Percentiles rank a stretch among this genome's conserved stretches.
These are phyloP conservation scores for Nixonia krombeini DNA, from an alignment of 1,140 invertebrate species.

Conservation along the genomic window DNA sequence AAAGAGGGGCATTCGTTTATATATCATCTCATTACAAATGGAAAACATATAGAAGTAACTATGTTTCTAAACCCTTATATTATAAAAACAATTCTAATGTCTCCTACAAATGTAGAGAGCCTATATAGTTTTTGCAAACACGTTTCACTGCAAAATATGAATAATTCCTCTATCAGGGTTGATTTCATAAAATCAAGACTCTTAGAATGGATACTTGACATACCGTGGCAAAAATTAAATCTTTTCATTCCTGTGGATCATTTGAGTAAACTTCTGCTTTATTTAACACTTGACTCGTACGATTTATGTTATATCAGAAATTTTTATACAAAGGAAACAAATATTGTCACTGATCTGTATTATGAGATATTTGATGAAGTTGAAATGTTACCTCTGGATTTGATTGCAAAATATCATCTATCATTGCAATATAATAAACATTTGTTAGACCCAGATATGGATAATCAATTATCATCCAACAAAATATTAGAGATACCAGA, in stretches of 20 bases:
- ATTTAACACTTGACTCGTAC: constrained; percentile 3
- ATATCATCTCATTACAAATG: background rate
- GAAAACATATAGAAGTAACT: background rate
- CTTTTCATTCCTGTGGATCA: constrained; percentile 30
- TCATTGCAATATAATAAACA: constrained; percentile 9
- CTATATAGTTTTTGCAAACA: constrained; percentile 23
- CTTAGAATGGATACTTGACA: constrained; percentile 7
- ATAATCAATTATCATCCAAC: constrained; percentile 13
- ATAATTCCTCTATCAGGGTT: background rate
- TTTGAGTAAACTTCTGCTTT: constrained; percentile 23
- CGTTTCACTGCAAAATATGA: constrained; percentile 4
- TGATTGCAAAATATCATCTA: constrained; percentile 12
- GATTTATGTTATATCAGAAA: background rate
- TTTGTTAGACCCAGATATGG: too few species aligned
- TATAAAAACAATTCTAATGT: constrained; percentile 1
- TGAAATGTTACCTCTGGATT: background rate
- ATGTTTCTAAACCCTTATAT: background rate
- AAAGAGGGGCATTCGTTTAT: background rate
- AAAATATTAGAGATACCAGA: background rate
- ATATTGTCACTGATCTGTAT: constrained; percentile 13
- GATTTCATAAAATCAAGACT: constrained; percentile 12
- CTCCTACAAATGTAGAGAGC: constrained; percentile 16
- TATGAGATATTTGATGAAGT: constrained; percentile 9
- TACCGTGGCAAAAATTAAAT: constrained; percentile 14
- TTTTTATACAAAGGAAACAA: constrained; percentile 8